Evolutionary conservation across 53 echinoderm and acorn worm genomes (phyloP), one percentile per base, ranked within the genome.

Genomic region (Arbacia lixula): DNA sequence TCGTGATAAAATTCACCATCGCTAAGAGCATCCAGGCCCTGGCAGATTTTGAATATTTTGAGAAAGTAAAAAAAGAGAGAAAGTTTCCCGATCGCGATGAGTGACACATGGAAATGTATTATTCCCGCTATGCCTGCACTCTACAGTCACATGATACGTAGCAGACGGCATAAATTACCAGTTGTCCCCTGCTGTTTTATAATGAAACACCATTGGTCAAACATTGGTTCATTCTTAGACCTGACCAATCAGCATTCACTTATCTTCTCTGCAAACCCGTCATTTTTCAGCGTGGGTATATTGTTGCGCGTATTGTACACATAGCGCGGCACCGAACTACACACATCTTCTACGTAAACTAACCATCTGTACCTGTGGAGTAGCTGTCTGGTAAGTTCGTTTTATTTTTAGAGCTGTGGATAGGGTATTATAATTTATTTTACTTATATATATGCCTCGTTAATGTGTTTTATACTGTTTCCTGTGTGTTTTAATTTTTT

Each of bases 191-290:
- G 82, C 62, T 63, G 63, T 43, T 65, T 71, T 84, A 75, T 86
- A 66, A 68, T 36, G 43, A 11, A 57, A 58, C 84, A 62, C 79
- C 58, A 96, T 96, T 96, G 96, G 96, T 60, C 81, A 72, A 91
- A 91, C 57, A 88, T 85, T 87, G 64, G 89, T 91, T 82, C 93
- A 60, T 87, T 91, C 85, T 93, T 88, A 83, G 66, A 86, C 86
- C 71, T 87, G 86, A 81, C 96, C 96, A 96, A 93, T 93, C 92
- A 95, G 72, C 71, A 62, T 5, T 33, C 83, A 87, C 56, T 53
- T 88, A 85, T 86, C 85, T 92, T 83, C 62, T 55, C 90, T 86
- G 74, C 53, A 87, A 83, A 65, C 68, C 28, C 52, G 72, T 29
- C 72, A 84, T 90, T 94, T n/a, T n/a, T n/a, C 89, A 43, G 82